phyloP scores from a whole-genome alignment of 2,797 vertebrate species.

The Toxotes lorentzi region DNA sequence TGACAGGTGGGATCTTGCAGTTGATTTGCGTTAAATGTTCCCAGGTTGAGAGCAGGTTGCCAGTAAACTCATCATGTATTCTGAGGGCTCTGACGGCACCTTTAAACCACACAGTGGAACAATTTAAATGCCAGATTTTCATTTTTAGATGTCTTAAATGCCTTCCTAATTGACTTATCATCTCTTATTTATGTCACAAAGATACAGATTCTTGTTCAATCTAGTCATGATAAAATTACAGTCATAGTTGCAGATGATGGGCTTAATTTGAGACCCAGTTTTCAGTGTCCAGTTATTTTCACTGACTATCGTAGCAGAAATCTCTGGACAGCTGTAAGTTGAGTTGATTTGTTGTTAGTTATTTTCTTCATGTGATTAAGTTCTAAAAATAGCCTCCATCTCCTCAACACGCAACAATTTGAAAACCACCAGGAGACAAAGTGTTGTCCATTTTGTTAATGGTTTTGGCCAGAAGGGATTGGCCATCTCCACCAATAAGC shows the following conservation, averaged over 20 bases:
- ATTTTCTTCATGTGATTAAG: conserved; percentile 62
- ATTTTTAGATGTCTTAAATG: background rate
- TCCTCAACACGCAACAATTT: conserved; percentile 31
- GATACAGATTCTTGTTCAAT: background rate
- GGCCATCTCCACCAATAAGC: conserved; percentile 84
- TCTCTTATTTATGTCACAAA: background rate
- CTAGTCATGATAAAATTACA: background rate
- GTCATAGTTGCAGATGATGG: background rate
- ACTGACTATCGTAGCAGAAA: conserved; percentile 33
- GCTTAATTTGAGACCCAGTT: conserved; percentile 1
- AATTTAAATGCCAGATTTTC: background rate
- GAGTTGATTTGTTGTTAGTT: conserved; percentile 55
- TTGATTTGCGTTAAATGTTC: no score
- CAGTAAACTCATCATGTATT: background rate
- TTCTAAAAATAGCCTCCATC: conserved; percentile 58
- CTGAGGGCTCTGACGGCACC: background rate
- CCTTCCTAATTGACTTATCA: background rate
- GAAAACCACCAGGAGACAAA: conserved; percentile 69
- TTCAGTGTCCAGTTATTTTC: conserved; percentile 15
- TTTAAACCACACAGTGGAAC: background rate
- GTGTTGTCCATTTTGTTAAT: conserved; percentile 80
- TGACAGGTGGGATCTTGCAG: no score
- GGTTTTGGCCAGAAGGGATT: conserved; percentile 79
- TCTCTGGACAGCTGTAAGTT: conserved; percentile 31
- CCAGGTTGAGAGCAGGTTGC: background rate